A percentile compares a stretch with the other conserved stretches of the same genome.
Conservation (phyloP, 2,888 invertebrate genomes). For the Erebia palarica region DNA sequence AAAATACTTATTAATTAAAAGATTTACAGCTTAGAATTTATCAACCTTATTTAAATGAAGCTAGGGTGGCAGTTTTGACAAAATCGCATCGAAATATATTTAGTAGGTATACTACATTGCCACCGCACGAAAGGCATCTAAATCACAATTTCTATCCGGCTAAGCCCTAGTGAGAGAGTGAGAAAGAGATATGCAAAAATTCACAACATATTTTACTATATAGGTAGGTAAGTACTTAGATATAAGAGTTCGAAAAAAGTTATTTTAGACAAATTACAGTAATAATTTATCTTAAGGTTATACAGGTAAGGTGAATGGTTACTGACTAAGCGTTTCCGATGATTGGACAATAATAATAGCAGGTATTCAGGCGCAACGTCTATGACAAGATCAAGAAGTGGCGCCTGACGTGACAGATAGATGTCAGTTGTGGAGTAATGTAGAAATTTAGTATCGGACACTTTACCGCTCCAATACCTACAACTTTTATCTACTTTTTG, state of each 20-base stretch:
- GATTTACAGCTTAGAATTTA: conserved; percentile 24
- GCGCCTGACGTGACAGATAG: too few relatives aligned
- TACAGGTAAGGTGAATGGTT: too few relatives aligned
- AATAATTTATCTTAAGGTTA: neutral
- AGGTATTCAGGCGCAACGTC: too few relatives aligned
- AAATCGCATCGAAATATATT: conserved; percentile 21
- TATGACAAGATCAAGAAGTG: too few relatives aligned
- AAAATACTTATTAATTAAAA: conserved; percentile 14
- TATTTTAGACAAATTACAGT: neutral
- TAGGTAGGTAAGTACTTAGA: conserved; percentile 19
- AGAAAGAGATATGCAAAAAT: conserved; percentile 74
- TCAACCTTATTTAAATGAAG: conserved; percentile 47
- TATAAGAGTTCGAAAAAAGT: conserved; percentile 10
- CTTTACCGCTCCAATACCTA: too few relatives aligned
- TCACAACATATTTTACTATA: conserved; percentile 65
- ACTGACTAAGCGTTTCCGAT: too few relatives aligned
- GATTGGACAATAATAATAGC: too few relatives aligned
- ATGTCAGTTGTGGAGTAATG: too few relatives aligned
- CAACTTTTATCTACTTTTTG: too few relatives aligned
- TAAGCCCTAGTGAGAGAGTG: conserved; percentile 64
- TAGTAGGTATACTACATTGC: conserved; percentile 29
- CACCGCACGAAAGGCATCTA: conserved; percentile 69
- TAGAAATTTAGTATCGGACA: too few relatives aligned
- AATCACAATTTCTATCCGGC: conserved; percentile 74
- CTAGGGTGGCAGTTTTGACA: conserved; percentile 61